Conservation (phyloP, 2,113 vertebrate species). For the Paradisaea rubra region DNA sequence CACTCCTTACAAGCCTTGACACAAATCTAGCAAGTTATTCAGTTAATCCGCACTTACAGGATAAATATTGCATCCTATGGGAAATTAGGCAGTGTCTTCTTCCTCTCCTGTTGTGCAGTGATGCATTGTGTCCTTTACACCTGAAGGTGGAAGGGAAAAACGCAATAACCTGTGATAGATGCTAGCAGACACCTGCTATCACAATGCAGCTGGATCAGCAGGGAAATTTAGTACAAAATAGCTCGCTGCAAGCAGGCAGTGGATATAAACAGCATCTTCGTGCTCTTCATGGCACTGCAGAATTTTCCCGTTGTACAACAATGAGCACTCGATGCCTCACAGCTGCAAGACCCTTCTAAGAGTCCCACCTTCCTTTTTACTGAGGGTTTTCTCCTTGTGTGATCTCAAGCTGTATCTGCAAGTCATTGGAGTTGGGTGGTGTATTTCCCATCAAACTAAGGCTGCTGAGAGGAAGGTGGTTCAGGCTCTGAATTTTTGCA, state of each 20-base stretch:
- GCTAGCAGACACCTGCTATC: not conserved
- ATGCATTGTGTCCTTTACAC: not conserved
- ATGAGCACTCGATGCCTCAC: not conserved
- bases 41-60: constrained; percentile 49
- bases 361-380: not conserved
- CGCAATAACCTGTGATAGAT: constrained; percentile 15
- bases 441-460: not conserved
- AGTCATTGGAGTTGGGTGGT: not conserved
- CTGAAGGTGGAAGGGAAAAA: constrained; percentile 3
- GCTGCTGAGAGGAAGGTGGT: not conserved
- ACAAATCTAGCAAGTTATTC: constrained; percentile 61
- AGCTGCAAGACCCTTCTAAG: not conserved
- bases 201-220: constrained; percentile 3
- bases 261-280: not conserved
- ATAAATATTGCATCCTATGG: constrained; percentile 57
- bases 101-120: not conserved
- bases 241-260: not conserved
- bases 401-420: not conserved
- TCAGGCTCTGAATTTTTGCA: not conserved
- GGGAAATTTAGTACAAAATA: not conserved
- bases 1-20: constrained; percentile 57
- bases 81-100: constrained; percentile 20
- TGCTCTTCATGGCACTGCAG: not conserved
- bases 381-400: rapidly evolving
- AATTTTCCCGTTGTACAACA: not conserved